Evolutionary conservation across 2,113 vertebrate genomes (phyloP).

Genomic region (Microtus richardsoni): DNA sequence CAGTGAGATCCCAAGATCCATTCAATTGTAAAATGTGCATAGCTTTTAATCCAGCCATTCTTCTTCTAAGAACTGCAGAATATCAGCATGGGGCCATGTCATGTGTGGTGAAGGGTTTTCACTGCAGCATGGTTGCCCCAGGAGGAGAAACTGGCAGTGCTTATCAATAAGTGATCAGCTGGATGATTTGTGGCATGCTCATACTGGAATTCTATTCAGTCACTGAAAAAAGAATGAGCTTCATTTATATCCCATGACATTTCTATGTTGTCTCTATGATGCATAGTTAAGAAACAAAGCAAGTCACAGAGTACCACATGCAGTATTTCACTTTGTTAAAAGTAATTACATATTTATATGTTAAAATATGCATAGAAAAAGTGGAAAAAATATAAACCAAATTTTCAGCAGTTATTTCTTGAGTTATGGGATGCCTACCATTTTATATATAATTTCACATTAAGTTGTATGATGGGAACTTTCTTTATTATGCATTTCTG

Average conservation of each 20-base stretch:
- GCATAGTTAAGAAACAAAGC: constrained; percentile 30
- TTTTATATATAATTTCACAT: constrained; percentile 52
- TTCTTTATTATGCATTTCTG: constrained; percentile 56
- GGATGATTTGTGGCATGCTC: constrained; percentile 1
- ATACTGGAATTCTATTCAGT: constrained; percentile 15
- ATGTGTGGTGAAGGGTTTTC: not conserved
- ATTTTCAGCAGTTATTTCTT: constrained; percentile 74
- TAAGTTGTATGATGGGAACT: constrained; percentile 13
- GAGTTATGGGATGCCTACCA: constrained; percentile 61
- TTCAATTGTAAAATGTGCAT: constrained; percentile 42
- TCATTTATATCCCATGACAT: constrained; percentile 63
- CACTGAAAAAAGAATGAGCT: not conserved
- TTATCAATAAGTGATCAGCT: constrained; percentile 42
- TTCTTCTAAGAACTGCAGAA: constrained; percentile 49
- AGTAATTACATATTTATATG: constrained; percentile 82
- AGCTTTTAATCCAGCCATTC: constrained; percentile 49
- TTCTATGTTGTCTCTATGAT: constrained; percentile 50
- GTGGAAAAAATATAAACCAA: constrained; percentile 61
- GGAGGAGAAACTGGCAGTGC: constrained; percentile 22
- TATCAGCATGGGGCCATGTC: not conserved
- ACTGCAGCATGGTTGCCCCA: not conserved
- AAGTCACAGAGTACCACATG: not conserved
- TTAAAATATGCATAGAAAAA: constrained; percentile 78
- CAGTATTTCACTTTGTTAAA: constrained; percentile 72
- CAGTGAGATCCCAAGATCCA: constrained; percentile 52